phyloP scores from a whole-genome alignment of 2,888 invertebrate genomes.

The Pedicia rivosa region DNA sequence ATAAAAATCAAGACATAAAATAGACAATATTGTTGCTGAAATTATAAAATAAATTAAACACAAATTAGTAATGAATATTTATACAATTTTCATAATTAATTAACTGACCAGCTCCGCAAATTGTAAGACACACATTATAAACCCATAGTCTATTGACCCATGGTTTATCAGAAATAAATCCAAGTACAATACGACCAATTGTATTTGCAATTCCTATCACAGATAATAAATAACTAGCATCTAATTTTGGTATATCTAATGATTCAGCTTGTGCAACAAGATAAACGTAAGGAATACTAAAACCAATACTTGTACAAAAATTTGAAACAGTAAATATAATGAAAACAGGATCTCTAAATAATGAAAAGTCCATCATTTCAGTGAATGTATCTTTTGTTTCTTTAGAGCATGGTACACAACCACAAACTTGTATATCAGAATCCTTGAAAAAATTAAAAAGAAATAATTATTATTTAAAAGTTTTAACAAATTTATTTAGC shows the following conservation, averaged over 20 bases:
- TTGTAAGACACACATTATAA: conserved; percentile 74
- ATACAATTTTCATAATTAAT: conserved; percentile 3
- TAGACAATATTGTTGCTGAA: conserved; percentile 65
- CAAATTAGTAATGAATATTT: not conserved
- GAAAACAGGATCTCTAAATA: conserved; percentile 75
- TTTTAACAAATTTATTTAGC: conserved; percentile 7
- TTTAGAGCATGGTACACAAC: conserved; percentile 47
- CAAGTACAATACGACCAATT: conserved; percentile 73
- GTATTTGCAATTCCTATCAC: conserved; percentile 79
- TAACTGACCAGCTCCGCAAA: conserved; percentile 74
- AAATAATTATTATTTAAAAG: no score
- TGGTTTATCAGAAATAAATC: conserved; percentile 74
- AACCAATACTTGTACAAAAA: conserved; percentile 75
- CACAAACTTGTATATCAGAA: conserved; percentile 33
- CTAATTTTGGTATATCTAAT: conserved; percentile 36
- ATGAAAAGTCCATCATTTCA: conserved; percentile 72
- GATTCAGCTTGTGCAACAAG: conserved; percentile 55
- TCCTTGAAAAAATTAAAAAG: no score
- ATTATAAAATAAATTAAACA: conserved; percentile 10
- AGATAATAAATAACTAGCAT: conserved; percentile 56
- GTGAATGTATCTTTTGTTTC: conserved; percentile 54
- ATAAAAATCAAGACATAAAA: conserved; percentile 54
- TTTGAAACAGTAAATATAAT: conserved; percentile 84
- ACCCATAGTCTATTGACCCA: conserved; percentile 82
- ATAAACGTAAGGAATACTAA: conserved; percentile 86